These are phyloP conservation scores for Okapia johnstoni DNA, from an alignment of 2,113 vertebrate genomes.

Conservation along the genomic window DNA sequence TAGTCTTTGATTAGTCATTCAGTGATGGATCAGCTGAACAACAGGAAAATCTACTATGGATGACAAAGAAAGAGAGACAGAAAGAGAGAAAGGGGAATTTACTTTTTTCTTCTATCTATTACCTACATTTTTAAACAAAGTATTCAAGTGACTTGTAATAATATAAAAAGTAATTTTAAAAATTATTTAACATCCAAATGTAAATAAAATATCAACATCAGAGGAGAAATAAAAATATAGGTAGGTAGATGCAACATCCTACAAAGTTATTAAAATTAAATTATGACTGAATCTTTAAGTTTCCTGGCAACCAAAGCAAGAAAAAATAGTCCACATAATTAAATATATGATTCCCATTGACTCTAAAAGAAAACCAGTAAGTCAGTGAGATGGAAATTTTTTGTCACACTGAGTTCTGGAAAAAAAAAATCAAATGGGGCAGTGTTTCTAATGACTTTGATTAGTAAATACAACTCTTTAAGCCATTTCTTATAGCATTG, in stretches of 20 bases:
- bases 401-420: background rate
- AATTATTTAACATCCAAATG: background rate
- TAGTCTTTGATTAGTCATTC: background rate
- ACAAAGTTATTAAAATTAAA: constrained; percentile 7
- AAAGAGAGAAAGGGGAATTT: background rate
- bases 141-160: background rate
- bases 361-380: background rate
- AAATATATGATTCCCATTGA: background rate
- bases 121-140: background rate
- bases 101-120: background rate
- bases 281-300: background rate
- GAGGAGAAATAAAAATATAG: background rate
- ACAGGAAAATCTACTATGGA: background rate
- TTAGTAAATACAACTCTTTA: constrained; percentile 1
- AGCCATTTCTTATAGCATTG: background rate
- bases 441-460: background rate
- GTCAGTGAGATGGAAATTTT: background rate
- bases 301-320: constrained; percentile 20
- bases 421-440: background rate
- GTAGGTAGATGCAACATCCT: background rate
- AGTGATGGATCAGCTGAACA: background rate
- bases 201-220: constrained; percentile 18
- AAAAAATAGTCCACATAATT: background rate
- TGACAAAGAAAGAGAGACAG: background rate
- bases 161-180: background rate